Conservation (phyloP, 2,113 vertebrate genomes). For the Myanophis thanlyinensis region DNA sequence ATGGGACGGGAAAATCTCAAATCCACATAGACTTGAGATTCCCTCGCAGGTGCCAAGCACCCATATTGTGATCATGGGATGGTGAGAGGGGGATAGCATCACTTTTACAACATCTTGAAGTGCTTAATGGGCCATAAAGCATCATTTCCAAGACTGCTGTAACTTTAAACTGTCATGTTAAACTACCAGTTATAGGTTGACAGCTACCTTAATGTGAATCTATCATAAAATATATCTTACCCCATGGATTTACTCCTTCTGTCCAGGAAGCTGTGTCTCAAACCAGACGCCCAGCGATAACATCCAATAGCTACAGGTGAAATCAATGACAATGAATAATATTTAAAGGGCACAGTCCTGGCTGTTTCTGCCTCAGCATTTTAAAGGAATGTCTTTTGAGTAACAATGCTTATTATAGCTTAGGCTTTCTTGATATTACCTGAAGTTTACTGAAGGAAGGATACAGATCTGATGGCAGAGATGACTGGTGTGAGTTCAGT, state of each 20-base stretch:
- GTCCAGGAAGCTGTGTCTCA: background rate
- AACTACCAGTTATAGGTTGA: background rate
- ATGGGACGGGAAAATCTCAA: background rate
- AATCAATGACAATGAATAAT: background rate
- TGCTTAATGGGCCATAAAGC: background rate
- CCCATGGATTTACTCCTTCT: background rate
- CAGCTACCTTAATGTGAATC: background rate
- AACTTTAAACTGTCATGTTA: background rate
- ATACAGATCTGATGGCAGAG: background rate
- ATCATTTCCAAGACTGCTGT: background rate
- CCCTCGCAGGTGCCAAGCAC: background rate
- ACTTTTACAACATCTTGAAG: background rate
- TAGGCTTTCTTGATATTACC: background rate
- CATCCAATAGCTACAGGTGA: background rate
- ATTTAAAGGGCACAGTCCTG: background rate
- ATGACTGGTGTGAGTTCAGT: background rate
- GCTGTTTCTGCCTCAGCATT: background rate
- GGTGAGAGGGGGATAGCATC: background rate
- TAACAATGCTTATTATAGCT: background rate
- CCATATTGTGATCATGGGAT: background rate
- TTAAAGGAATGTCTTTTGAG: accelerated
- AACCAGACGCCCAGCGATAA: background rate
- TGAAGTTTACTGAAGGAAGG: background rate
- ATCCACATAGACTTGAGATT: background rate
- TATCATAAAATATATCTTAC: background rate